Base-by-base conservation (phyloP, 2,113 vertebrate species). In the Lepisosteus osseus region DNA sequence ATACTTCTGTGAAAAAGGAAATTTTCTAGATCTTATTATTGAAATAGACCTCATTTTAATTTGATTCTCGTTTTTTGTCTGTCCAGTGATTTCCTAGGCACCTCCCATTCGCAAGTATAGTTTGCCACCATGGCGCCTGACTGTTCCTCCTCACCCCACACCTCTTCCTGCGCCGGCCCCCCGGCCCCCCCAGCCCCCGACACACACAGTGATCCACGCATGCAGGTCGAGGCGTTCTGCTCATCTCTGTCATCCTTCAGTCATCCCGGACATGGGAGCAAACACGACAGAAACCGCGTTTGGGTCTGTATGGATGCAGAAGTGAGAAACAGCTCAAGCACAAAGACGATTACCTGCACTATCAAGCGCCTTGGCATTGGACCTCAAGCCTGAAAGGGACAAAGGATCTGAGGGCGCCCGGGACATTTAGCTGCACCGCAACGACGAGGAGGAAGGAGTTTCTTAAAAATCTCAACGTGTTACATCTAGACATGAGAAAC, bases 81-180 rank as follows among this genome's bases (percentile, higher is more conserved):
- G 43, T 76, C 8, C 80, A 93, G 91, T 71, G 86, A 90, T 61
- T 93, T 93, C 74, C 80, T 91, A 8, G 85, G 83, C 56, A 65
- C 79, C 2, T 55, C 80, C 68, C 85, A 81, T 65, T 85, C 85
- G 9, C 54, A 68, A 3, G 7, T 74, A 57, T 84, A 82, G 40
- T 79, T 76, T 67, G 4, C 63, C 68, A 65, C 9, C 67, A 0
- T 40, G 11, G 17, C 8, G 8, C 51, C 17, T 15, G 29, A 54
- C 56, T 68, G 59, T 70, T 57, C 44, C 59, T 40, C 44, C 45
- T 68, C 56, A 14, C 45, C 51, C 47, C 44, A 55, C 71, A 61
- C 62, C 11, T n/a, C 47, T 51, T 54, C 66, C 29, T 67, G n/a
- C 15, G 59, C 29, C 42, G 63, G 74, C 70, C 56, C 65, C 68